Evolutionary conservation across 2,797 vertebrate species (phyloP).

Genomic region (Lepus oiostolus): DNA sequence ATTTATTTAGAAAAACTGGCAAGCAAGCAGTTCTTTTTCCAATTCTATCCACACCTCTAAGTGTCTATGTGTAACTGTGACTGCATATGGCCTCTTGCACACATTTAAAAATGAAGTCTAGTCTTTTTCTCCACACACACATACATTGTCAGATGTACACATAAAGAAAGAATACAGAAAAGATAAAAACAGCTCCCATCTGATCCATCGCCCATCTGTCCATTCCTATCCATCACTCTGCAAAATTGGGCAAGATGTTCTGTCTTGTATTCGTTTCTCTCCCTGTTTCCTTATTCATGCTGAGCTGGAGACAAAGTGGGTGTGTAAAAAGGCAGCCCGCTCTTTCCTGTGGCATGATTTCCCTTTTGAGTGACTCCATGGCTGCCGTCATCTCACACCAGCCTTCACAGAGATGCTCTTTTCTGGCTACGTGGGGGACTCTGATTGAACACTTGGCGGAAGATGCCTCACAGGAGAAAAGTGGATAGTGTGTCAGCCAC

Average conservation of each 20-base stretch:
- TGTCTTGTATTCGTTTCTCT: conserved; percentile 39
- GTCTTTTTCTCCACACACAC: not conserved
- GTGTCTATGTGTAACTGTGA: conserved; percentile 58
- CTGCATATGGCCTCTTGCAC: conserved; percentile 72
- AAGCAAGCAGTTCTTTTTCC: conserved; percentile 67
- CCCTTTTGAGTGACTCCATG: conserved; percentile 52
- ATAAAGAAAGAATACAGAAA: conserved; percentile 58
- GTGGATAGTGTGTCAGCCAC: not conserved
- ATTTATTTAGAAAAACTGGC: conserved; percentile 78
- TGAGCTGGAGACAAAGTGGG: conserved; percentile 66
- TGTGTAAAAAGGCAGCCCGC: conserved; percentile 63
- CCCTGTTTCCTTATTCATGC: conserved; percentile 58
- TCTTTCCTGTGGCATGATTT: conserved; percentile 59
- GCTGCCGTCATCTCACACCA: conserved; percentile 60
- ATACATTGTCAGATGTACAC: conserved; percentile 46
- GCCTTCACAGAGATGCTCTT: conserved; percentile 70
- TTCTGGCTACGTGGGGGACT: not conserved
- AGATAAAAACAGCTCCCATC: conserved; percentile 64
- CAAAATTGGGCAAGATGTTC: conserved; percentile 65
- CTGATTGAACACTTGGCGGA: conserved; percentile 34
- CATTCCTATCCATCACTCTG: conserved; percentile 52
- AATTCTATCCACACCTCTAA: conserved; percentile 64
- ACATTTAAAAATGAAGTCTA: conserved; percentile 58
- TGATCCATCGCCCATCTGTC: conserved; percentile 68
- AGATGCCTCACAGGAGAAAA: conserved; percentile 48